Evolutionary conservation across 2,888 invertebrate genomes (phyloP), one percentile per base, ranked within the genome.

Genomic region (Nemotelus pantherinus): DNA sequence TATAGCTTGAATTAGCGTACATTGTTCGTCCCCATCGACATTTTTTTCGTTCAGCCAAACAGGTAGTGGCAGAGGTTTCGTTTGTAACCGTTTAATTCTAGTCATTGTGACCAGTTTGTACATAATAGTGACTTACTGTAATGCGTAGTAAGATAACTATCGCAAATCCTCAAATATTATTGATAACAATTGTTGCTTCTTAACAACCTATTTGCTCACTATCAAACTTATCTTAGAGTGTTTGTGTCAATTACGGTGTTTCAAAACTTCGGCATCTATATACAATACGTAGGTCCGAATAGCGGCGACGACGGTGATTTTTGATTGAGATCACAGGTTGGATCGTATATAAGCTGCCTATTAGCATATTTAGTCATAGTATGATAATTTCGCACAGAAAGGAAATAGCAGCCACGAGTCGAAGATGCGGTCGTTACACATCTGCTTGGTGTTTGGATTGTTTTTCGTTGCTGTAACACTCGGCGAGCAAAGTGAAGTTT

Each of bases 141-240:
- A 58, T 4, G 25, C 58, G 58, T 25, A 6, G 25, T n/a, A 6
- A 58, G 58, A 58, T 58, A 58, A 58, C 7, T 58, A 58, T n/a
- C 25, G 25, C 5, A 58, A n/a, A 25, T n/a, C 4, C 58, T 58
- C 58, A 7, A n/a, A 25, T 58, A 58, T n/a, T 10, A 58, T 58
- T 25, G 58, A 58, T 58, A 58, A 58, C 58, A 58, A 58, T n/a
- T n/a, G 9, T 58, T n/a, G 4, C 9, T n/a, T 25, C 5, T n/a
- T 58, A 58, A 58, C 25, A 58, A 25, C 58, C 58, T 58, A 58
- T 58, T 58, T 58, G 58, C 25, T 58, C 58, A 58, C 58, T 58
- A 58, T 58, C 58, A 58, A 58, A 25, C 25, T n/a, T 58, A 58
- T 25, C 58, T 58, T 58, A 58, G 2, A n/a, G 9, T 58, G 58